Conservation (phyloP, 2,113 vertebrate genomes). For the Megalops atlanticus region DNA sequence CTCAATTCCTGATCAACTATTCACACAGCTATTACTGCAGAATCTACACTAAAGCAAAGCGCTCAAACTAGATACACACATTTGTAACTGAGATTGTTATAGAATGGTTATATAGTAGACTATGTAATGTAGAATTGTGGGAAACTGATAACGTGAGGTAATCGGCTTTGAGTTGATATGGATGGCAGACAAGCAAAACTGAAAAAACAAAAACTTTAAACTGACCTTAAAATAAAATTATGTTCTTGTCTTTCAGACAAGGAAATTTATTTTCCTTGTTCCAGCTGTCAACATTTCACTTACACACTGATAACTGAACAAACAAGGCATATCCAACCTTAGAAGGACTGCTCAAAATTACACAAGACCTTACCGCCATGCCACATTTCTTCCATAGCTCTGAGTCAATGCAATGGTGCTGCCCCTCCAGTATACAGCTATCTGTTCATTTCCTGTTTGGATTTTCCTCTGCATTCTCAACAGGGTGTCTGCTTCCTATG, state of each 20-base stretch:
- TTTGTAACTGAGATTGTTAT: not conserved
- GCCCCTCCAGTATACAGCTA: not conserved
- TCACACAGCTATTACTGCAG: not conserved
- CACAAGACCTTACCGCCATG: not conserved
- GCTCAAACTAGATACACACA: not conserved
- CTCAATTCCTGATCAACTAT: constrained; percentile 6
- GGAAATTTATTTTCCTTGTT: not conserved
- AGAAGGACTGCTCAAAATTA: not conserved
- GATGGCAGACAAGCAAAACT: not conserved
- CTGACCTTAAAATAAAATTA: not conserved
- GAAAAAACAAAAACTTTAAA: not conserved
- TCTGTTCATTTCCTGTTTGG: constrained; percentile 18
- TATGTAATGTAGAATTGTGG: not conserved
- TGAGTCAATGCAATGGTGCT: not conserved
- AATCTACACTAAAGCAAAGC: not conserved
- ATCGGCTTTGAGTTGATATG: not conserved
- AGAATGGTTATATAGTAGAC: not conserved
- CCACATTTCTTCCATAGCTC: not conserved
- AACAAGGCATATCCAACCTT: not conserved
- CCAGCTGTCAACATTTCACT: not conserved
- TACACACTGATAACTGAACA: not conserved
- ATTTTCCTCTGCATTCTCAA: not conserved
- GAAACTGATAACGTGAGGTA: not conserved
- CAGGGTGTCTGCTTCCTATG: not conserved
- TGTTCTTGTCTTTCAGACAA: not conserved